phyloP scores from a whole-genome alignment of 2,797 vertebrate species.

The Dermochelys coriacea region DNA sequence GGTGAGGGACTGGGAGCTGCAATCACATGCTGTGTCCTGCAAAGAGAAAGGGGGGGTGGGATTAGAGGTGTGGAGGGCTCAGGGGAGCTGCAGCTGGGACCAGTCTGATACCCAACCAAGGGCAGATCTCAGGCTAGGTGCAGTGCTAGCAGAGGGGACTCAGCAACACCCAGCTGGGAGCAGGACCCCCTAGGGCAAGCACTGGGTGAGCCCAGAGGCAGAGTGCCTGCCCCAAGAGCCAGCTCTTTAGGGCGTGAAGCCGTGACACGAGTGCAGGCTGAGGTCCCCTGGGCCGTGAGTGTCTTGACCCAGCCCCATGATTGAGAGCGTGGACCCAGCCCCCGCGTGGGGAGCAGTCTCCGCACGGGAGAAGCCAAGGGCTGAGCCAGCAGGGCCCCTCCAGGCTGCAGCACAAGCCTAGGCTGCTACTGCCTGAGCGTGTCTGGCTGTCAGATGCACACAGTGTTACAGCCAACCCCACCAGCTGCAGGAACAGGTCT shows the following conservation, averaged over 20 bases:
- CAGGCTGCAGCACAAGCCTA: neutral
- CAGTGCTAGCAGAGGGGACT: neutral
- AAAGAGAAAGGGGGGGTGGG: slow-evolving; percentile 55
- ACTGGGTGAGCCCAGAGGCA: neutral
- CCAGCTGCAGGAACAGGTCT: neutral
- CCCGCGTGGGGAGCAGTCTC: neutral
- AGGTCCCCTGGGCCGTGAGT: no score
- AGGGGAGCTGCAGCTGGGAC: neutral
- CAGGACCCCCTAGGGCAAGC: neutral
- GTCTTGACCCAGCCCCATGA: neutral
- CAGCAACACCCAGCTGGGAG: neutral
- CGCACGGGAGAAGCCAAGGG: neutral
- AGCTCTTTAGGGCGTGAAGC: neutral
- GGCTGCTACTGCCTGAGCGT: neutral
- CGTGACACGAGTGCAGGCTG: neutral
- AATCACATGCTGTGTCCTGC: slow-evolving; percentile 95
- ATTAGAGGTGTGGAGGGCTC: neutral
- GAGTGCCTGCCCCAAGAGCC: neutral
- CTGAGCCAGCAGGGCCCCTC: neutral
- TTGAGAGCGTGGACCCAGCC: neutral
- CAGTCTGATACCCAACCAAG: neutral
- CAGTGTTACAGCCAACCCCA: neutral
- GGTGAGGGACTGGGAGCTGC: slow-evolving; percentile 89
- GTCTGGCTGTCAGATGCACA: neutral
- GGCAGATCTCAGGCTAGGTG: neutral